Evolutionary conservation across 2,888 invertebrate species (phyloP).

Genomic region (Ectropis crepuscularia): DNA sequence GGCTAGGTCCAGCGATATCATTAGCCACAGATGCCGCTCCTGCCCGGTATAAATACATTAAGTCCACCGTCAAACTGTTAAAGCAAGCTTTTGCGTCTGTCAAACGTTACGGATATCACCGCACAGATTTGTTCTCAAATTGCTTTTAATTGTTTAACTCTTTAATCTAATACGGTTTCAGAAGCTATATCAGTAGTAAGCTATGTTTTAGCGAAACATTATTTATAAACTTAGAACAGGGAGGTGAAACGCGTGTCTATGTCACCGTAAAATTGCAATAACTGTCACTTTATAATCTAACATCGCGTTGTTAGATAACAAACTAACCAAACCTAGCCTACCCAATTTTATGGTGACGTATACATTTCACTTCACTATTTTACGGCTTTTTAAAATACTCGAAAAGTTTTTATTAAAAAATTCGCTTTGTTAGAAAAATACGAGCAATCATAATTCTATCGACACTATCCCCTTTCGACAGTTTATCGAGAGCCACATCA

Average conservation of each 20-base stretch:
- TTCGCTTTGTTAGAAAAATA: constrained; percentile 34
- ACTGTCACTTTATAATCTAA: no score
- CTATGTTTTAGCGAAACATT: no score
- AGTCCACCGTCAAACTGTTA: constrained; percentile 82
- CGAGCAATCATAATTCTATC: constrained; percentile 19
- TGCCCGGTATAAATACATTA: constrained; percentile 83
- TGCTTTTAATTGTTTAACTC: constrained; percentile 28
- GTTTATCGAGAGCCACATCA: constrained; percentile 61
- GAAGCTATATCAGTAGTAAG: no score
- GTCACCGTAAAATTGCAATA: no score
- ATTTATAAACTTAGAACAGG: no score
- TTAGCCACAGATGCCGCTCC: constrained; percentile 84
- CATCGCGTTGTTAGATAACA: no score
- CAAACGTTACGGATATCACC: constrained; percentile 57
- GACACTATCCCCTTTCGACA: constrained; percentile 48
- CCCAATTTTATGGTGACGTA: not conserved
- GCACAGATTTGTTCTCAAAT: constrained; percentile 39
- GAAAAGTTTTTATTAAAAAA: constrained; percentile 23
- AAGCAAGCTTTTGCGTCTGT: constrained; percentile 70
- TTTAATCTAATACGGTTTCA: constrained; percentile 1
- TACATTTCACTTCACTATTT: not conserved
- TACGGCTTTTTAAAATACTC: not conserved
- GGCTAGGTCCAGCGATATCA: constrained; percentile 77
- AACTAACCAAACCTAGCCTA: no score
- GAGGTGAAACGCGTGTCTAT: no score